Conservation (phyloP, 2,797 vertebrate genomes). For the Cichlasoma orientale region DNA sequence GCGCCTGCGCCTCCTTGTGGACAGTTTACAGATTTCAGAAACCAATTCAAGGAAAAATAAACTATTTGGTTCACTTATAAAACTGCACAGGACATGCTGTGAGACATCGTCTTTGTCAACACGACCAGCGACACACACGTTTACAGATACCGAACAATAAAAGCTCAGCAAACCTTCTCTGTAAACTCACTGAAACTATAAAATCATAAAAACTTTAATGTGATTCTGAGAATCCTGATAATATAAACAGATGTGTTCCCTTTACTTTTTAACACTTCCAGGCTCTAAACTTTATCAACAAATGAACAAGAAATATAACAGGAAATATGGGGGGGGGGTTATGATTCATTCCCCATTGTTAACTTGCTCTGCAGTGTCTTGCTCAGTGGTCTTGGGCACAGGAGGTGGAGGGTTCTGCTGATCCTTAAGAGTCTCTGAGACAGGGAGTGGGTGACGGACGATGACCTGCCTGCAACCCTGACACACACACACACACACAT, state of each 20-base stretch:
- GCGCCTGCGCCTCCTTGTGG: background rate
- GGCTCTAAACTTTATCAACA: background rate
- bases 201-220: background rate
- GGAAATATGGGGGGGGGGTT: accelerated
- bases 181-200: too few species aligned
- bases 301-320: background rate
- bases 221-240: background rate
- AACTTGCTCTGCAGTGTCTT: background rate
- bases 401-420: background rate
- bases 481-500: too few species aligned
- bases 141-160: background rate
- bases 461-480: slow-evolving; percentile 16
- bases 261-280: background rate
- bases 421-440: background rate
- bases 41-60: background rate
- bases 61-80: background rate
- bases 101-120: too few species aligned
- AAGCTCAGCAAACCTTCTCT: too few species aligned
- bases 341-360: background rate
- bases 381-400: background rate
- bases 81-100: background rate
- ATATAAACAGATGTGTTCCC: background rate
- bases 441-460: background rate
- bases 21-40: background rate
- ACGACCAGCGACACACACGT: background rate